Evolutionary conservation across 2,888 invertebrate genomes (phyloP), one percentile per base, ranked within the genome.

Genomic region (Rhagonycha lutea): DNA sequence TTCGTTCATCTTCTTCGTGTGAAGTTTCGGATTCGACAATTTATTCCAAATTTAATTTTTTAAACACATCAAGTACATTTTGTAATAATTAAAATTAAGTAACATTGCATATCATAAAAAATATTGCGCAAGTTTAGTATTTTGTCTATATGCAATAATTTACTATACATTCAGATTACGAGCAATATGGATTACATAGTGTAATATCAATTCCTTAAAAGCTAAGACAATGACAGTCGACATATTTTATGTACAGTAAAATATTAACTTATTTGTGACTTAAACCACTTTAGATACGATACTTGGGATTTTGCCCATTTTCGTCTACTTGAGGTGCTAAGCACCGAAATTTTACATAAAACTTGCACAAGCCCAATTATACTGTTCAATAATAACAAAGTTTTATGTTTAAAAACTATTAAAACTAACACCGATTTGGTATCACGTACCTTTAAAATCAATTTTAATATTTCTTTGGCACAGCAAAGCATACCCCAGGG

Each of bases 91-190:
- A 76, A 75, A 73, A 72, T 75, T 73, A 77, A 78, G 78, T 74
- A 79, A 75, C 74, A 75, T 73, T 76, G 75, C 74, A 70, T 72
- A 73, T 68, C 75, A 76, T 70, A 78, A 75, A 73, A 76, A 71
- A 73, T 70, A 69, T 79, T 72, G 79, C 76, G 75, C 72, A 80
- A 77, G 75, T 79, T 80, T 77, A 79, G 75, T 74, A 65, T 75
- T 61, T 76, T 74, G 80, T 84, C 85, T 84, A 85, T 85, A 85
- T 86, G 86, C 86, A 87, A 87, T 88, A 87, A 88, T 86, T 87
- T 88, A 87, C 87, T 88, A 88, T 87, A 87, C 85, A 87, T 87
- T 87, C 84, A 87, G 81, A 86, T 86, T 86, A 87, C 87, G 86
- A 85, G 87, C 87, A 87, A 88, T 87, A 87, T 86, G 86, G 85